Conservation (phyloP, 2,888 invertebrate genomes). For the Pandemis corylana region DNA sequence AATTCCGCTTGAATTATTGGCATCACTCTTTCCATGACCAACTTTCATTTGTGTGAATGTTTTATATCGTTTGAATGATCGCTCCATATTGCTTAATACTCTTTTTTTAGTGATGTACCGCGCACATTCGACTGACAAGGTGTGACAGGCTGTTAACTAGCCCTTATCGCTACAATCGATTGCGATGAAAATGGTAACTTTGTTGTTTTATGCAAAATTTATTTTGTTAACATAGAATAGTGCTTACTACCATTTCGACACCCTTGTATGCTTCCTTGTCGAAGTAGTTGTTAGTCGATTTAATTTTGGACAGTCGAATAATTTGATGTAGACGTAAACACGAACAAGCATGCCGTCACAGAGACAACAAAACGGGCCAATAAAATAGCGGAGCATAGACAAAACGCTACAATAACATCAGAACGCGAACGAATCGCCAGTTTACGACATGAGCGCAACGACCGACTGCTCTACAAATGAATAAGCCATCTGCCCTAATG, state of each 20-base stretch:
- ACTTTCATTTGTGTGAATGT: slow-evolving; percentile 39
- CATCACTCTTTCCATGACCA: slow-evolving; percentile 31
- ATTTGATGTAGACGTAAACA: slow-evolving; percentile 63
- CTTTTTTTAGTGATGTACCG: slow-evolving; percentile 33
- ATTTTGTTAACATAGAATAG: slow-evolving; percentile 56
- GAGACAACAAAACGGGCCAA: slow-evolving; percentile 80
- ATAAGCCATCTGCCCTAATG: slow-evolving; percentile 85
- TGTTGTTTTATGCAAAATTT: slow-evolving; percentile 65
- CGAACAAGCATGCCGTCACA: slow-evolving; percentile 64
- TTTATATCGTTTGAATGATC: slow-evolving; percentile 37
- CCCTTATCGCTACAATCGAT: slow-evolving; percentile 65
- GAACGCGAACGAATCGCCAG: slow-evolving; percentile 83
- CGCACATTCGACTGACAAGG: slow-evolving; percentile 55
- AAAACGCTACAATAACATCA: slow-evolving; percentile 85
- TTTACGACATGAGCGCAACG: slow-evolving; percentile 83
- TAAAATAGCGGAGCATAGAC: slow-evolving; percentile 83
- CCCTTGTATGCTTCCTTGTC: neutral
- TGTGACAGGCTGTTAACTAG: slow-evolving; percentile 63
- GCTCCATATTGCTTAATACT: slow-evolving; percentile 40
- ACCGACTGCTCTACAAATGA: slow-evolving; percentile 85
- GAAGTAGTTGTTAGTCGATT: slow-evolving; percentile 41
- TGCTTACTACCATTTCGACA: slow-evolving; percentile 54
- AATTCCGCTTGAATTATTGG: slow-evolving; percentile 33
- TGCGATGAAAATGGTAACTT: slow-evolving; percentile 73
- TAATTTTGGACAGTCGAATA: slow-evolving; percentile 36